phyloP scores from a whole-genome alignment of 2,888 invertebrate species.

The Buathra laborator region DNA sequence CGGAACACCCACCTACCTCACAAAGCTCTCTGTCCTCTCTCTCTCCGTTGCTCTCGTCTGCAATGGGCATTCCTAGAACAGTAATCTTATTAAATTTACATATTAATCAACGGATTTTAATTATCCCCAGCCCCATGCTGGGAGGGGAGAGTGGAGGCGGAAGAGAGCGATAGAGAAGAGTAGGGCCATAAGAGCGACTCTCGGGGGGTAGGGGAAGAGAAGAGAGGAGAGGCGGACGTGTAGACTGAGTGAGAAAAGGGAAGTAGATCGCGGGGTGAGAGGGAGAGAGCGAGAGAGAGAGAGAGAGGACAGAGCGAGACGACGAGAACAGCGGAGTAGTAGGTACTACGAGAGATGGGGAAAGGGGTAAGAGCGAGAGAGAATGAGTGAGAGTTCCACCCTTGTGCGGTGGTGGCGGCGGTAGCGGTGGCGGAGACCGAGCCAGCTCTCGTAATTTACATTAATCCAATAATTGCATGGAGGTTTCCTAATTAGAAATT shows the following conservation, averaged over 20 bases:
- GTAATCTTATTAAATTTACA: constrained; percentile 99
- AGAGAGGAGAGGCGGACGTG: constrained; percentile 65
- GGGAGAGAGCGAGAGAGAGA: constrained; percentile 26
- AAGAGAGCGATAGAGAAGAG: constrained; percentile 68
- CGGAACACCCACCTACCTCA: constrained; percentile 67
- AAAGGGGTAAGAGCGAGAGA: constrained; percentile 59
- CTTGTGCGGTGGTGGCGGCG: constrained; percentile 83
- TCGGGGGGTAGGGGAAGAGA: constrained; percentile 69
- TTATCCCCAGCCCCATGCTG: constrained; percentile 91
- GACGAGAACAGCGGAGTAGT: constrained; percentile 58
- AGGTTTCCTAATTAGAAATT: constrained; percentile 97
- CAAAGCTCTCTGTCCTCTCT: constrained; percentile 27
- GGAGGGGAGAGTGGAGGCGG: constrained; percentile 73
- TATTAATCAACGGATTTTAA: constrained; percentile 99
- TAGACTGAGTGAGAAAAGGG: constrained; percentile 48
- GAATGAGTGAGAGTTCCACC: constrained; percentile 80
- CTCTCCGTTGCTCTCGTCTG: constrained; percentile 79
- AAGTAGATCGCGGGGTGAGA: constrained; percentile 45
- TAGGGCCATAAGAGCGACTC: constrained; percentile 73
- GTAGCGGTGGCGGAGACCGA: constrained; percentile 84
- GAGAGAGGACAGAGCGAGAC: constrained; percentile 40
- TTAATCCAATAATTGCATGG: constrained; percentile 97
- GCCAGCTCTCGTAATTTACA: constrained; percentile 95
- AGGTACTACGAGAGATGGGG: constrained; percentile 58
- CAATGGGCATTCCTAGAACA: constrained; percentile 93